phyloP scores from a whole-genome alignment of 2,113 vertebrate species.

The Chionodraco myersi region DNA sequence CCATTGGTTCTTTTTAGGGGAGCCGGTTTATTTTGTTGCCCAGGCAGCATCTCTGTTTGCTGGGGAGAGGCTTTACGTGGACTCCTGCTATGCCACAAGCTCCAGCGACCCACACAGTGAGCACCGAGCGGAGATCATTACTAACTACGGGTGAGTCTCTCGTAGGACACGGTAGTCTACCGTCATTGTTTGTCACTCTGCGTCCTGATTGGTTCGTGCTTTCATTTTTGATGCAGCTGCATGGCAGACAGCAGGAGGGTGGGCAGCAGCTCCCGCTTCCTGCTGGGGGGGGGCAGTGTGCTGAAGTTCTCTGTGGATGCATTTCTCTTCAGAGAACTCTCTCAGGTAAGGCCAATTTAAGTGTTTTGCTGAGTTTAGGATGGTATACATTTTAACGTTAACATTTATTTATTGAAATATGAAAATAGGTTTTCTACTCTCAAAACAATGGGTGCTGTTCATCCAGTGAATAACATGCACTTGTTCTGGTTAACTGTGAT shows the following conservation, averaged over 20 bases:
- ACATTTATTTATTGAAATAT: no score
- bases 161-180: not conserved
- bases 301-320: conserved; percentile 74
- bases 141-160: conserved; percentile 54
- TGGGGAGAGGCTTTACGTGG: conserved; percentile 67
- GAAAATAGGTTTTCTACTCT: no score
- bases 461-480: no score
- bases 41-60: conserved; percentile 13
- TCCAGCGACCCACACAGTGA: conserved; percentile 49
- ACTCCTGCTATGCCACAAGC: conserved; percentile 66
- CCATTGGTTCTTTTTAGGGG: conserved; percentile 62
- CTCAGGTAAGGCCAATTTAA: conserved; percentile 34
- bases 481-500: no score
- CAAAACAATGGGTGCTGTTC: no score
- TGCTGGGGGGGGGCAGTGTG: conserved; percentile 25
- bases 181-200: not conserved
- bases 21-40: conserved; percentile 71
- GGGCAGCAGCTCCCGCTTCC: conserved; percentile 67
- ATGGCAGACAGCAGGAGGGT: conserved; percentile 74
- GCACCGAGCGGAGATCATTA: conserved; percentile 64
- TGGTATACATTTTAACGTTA: no score
- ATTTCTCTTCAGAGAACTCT: conserved; percentile 62
- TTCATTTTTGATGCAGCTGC: conserved; percentile 63
- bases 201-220: not conserved
- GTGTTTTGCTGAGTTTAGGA: no score